A percentile compares a stretch with the other conserved stretches of the same genome.
Conservation (phyloP, 2,113 vertebrate species). For the Sinocyclocheilus maitianheensis region DNA sequence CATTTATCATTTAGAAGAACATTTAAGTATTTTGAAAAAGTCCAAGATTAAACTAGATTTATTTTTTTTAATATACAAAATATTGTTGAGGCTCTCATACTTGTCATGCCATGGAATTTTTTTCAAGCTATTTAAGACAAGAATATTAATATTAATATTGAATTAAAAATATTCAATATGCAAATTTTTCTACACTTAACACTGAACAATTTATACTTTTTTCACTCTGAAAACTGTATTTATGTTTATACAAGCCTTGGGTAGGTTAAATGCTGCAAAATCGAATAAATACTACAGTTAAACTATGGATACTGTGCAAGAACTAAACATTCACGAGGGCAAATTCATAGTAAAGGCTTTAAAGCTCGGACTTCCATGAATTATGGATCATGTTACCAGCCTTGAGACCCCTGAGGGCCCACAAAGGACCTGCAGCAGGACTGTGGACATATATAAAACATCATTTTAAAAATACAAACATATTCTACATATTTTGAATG, state of each 20-base stretch:
- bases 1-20: too few species aligned
- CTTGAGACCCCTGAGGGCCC: not conserved
- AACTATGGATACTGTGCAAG: conserved; percentile 6
- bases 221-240: not conserved
- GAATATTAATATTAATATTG: too few species aligned
- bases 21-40: not conserved
- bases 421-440: not conserved
- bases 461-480: not conserved
- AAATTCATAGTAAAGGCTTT: not conserved
- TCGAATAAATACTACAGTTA: not conserved
- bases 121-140: not conserved
- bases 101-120: not conserved
- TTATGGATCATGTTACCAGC: not conserved
- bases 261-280: not conserved
- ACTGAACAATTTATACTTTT: not conserved
- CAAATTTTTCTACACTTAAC: not conserved
- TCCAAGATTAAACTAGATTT: not conserved
- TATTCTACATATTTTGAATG: not conserved
- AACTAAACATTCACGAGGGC: not conserved
- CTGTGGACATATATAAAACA: conserved; percentile 10
- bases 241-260: not conserved
- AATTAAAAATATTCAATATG: not conserved
- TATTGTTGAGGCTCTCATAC: not conserved
- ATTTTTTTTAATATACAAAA: not conserved
- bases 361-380: not conserved